Evolutionary conservation across 1,140 invertebrate genomes (phyloP), one percentile per base, ranked within the genome.

Genomic region (Hesperophylax magnus): DNA sequence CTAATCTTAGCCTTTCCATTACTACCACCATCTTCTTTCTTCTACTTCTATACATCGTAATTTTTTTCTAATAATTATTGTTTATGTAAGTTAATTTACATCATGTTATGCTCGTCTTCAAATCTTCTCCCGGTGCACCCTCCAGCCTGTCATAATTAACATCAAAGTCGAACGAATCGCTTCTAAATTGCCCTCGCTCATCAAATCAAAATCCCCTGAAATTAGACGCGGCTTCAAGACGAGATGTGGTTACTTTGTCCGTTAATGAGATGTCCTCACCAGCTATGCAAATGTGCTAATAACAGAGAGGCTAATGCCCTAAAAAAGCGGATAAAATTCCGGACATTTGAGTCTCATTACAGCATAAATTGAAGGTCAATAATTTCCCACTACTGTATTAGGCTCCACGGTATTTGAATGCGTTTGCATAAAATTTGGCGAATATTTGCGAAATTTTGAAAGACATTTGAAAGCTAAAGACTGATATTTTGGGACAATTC

Each of bases 211-310:
- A 47, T 11, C 39, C 39, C 39, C 39, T 47, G 39, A 47, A 47
- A 47, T 47, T 47, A 47, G 39, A 47, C 39, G 11, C 39, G 11
- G 39, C 39, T 14, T 11, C 39, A 47, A 47, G 39, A 47, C 18
- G 15, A 61, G 58, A 20, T 24, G 18, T 61, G 58, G 58, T 61
- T 61, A 61, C 58, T 61, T 24, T 8, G 58, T 3, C 24, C 18
- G 58, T 61, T 61, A 61, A 24, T 61, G 18, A 61, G 18, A 22
- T 61, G 58, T 61, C 58, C 58, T 22, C 58, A 24, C 58, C 17
- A 61, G 15, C 58, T 61, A 61, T 61, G 58, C 58, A 61, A 61
- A 61, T 61, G 58, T 61, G 58, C 24, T 61, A 61, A 61, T 61
- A 24, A 61, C 58, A 17, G 18, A 8, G 8, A 24, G 2, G 2